Percentiles rank a stretch among this genome's conserved stretches.
Evolutionary conservation across 1,140 invertebrate genomes (phyloP).

Genomic region (Tenebrio molitor): DNA sequence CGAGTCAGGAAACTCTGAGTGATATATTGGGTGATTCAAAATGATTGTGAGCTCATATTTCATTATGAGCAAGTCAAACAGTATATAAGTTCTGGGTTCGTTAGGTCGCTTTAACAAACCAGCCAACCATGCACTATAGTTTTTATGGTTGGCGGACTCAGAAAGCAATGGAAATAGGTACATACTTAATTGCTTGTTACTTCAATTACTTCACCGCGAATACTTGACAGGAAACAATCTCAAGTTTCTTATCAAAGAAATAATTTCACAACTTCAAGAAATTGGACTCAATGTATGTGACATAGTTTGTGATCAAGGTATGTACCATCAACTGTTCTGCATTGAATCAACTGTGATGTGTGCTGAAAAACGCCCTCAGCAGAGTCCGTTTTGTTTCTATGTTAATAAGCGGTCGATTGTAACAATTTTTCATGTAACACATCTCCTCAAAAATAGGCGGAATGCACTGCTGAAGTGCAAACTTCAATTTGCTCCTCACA

Average conservation of each 20-base stretch:
- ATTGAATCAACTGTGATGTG: background rate
- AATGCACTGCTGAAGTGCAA: background rate
- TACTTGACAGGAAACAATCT: background rate
- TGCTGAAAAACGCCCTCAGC: background rate
- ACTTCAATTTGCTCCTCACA: too few species aligned
- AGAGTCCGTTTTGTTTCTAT: background rate
- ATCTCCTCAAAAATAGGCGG: background rate
- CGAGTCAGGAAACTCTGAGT: too few species aligned
- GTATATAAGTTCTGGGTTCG: background rate
- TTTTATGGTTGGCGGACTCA: conserved; percentile 4
- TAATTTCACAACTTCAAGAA: too few species aligned
- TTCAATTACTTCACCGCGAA: conserved; percentile 17
- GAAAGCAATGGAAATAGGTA: conserved; percentile 2
- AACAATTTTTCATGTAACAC: background rate
- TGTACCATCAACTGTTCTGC: background rate
- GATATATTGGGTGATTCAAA: too few species aligned
- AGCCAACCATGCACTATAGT: conserved; percentile 6
- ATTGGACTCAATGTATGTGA: too few species aligned
- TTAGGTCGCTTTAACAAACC: background rate
- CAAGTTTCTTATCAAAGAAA: too few species aligned
- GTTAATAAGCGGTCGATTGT: background rate
- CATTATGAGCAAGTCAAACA: background rate
- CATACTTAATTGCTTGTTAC: too few species aligned
- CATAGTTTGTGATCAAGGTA: background rate
- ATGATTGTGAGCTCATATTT: too few species aligned